phyloP scores from a whole-genome alignment of 2,113 vertebrate genomes.

The Nycticryphes semicollaris region DNA sequence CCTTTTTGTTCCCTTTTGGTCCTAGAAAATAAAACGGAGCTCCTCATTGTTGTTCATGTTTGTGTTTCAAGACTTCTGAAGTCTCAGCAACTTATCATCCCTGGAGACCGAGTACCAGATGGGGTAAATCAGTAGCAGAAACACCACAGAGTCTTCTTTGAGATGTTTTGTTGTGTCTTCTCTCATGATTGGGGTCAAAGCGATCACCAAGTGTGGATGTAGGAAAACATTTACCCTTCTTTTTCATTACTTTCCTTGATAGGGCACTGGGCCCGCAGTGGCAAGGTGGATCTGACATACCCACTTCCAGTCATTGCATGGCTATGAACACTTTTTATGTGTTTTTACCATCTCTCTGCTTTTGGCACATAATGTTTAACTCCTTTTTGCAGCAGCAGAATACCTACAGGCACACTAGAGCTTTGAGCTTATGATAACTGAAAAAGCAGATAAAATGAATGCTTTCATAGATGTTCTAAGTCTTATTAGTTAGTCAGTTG shows the following conservation, averaged over 20 bases:
- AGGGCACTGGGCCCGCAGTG: neutral
- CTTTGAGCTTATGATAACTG: neutral
- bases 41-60: neutral
- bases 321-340: neutral
- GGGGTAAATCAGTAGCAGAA: constrained; percentile 30
- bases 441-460: neutral
- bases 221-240: neutral
- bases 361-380: neutral
- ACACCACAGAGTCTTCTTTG: neutral
- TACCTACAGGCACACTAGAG: neutral
- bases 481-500: neutral
- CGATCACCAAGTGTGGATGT: neutral
- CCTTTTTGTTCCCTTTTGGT: neutral
- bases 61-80: neutral
- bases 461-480: neutral
- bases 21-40: neutral
- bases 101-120: neutral
- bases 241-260: neutral
- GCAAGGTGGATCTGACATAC: neutral
- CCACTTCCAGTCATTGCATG: neutral
- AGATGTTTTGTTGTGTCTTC: neutral
- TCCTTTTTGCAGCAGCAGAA: neutral
- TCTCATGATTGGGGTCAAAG: neutral
- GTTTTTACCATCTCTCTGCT: neutral
- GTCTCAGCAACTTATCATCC: neutral